These are phyloP conservation scores for Ptychochromis oligacanthus DNA, from an alignment of 2,113 vertebrate species.

Conservation along the genomic window DNA sequence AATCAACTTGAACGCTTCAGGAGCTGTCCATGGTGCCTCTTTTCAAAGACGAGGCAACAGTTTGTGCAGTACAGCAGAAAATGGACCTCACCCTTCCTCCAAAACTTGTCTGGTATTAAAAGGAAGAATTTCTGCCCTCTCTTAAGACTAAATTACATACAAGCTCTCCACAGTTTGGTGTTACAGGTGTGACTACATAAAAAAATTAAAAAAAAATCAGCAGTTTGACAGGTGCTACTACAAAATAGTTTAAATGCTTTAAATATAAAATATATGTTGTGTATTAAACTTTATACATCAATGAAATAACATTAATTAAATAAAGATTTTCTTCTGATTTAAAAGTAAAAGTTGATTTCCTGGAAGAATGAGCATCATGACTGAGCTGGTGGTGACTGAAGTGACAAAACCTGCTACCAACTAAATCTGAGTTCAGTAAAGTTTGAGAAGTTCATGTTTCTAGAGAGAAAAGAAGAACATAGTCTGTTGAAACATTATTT, in stretches of 20 bases:
- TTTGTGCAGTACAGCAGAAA: background rate
- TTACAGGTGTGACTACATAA: background rate
- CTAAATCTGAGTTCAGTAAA: background rate
- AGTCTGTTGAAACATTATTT: background rate
- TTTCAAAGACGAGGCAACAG: background rate
- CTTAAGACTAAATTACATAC: background rate
- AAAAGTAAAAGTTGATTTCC: background rate
- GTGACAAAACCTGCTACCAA: background rate
- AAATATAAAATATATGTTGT: background rate
- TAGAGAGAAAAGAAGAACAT: background rate
- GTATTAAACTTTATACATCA: background rate
- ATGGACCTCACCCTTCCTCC: background rate
- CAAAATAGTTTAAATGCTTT: background rate
- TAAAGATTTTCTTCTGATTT: background rate
- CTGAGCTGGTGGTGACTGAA: background rate
- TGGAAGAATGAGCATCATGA: background rate
- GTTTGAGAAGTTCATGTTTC: background rate
- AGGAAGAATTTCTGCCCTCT: background rate
- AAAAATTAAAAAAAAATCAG: background rate
- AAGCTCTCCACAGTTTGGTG: background rate
- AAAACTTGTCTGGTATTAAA: background rate
- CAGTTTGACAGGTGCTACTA: background rate
- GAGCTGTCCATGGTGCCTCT: slow-evolving; percentile 41
- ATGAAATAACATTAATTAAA: background rate
- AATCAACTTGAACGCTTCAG: background rate